A percentile compares a stretch with the other conserved stretches of the same genome.
Evolutionary conservation across 1,140 invertebrate species (phyloP).

Genomic region (Acromyrmex charruanus): DNA sequence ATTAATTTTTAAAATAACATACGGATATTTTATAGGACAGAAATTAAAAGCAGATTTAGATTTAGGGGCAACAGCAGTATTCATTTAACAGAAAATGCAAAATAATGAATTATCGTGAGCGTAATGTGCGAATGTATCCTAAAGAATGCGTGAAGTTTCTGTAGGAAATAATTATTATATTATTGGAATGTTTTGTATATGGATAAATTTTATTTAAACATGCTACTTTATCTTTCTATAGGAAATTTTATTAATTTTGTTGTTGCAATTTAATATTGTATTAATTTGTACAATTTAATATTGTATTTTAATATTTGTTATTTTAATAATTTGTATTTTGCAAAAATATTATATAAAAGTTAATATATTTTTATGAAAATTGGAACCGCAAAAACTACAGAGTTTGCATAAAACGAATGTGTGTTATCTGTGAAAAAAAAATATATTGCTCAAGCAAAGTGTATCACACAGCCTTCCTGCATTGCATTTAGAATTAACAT

Average conservation of each 20-base stretch:
- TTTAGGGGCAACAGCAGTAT: constrained; percentile 66
- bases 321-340: too few species aligned
- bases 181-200: constrained; percentile 12
- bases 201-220: too few species aligned
- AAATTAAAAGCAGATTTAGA: constrained; percentile 42
- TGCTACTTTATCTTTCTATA: too few species aligned
- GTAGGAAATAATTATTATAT: constrained; percentile 39
- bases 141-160: constrained; percentile 20
- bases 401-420: neutral
- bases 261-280: neutral
- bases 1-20: neutral
- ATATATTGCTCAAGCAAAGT: constrained; percentile 47
- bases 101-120: constrained; percentile 9
- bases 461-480: constrained; percentile 17
- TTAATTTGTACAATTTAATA: neutral
- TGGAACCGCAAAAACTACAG: neutral
- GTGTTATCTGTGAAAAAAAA: neutral
- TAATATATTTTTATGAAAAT: constrained; percentile 15
- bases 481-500: constrained; percentile 61
- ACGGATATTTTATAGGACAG: constrained; percentile 5
- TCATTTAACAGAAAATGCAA: constrained; percentile 14
- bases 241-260: constrained; percentile 5
- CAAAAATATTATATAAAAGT: neutral
- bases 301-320: constrained; percentile 9
- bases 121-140: constrained; percentile 8